Base-by-base conservation (phyloP, 2,113 vertebrate genomes). In the Panthera uncia region DNA sequence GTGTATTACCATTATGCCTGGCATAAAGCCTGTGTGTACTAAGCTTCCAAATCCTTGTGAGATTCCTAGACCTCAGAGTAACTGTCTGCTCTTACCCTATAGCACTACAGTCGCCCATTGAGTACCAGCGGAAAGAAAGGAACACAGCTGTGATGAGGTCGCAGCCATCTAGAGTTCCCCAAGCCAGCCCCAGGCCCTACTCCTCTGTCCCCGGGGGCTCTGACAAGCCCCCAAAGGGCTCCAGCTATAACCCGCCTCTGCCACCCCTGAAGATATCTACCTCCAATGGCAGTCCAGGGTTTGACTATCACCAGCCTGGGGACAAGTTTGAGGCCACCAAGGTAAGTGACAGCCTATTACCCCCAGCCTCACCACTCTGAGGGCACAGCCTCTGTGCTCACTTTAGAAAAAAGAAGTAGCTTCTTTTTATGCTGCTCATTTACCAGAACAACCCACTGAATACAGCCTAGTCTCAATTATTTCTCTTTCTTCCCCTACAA, bases 101-200 rank as follows among this genome's bases (percentile, higher is more conserved):
- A 99, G 99, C 99, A 18, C 99, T 99, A 0, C 99, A 99, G 99
- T 99, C 99, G 6, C 99, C 99, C 79, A 99, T 99, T 23, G 99
- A 99, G 98, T 99, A 99, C 97, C 99, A 99, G 80, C 99, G 99
- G 98, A 99, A 99, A 97, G 99, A 99, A 83, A 98, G 97, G 96
- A 96, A 98, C 98, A 98, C 99, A 89, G 98, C 99, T 8, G 99
- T 99, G 94, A 99, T 99, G 98, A 99, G 99, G 89, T 99, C 99
- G 81, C 99, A 99, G 95, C 98, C 99, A 0, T 7, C 98, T 65
- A 96, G 99, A 98, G 96, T 96, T 55, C 21, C 97, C 96, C 99
- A 99, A 80, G 98, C 99, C 91, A 99, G 99, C 98, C 99, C 98
- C 98, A 99, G 99, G 71, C 99, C 99, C 87, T 99, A 99, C 82